Evolutionary conservation across 2,113 vertebrate species (phyloP).

Genomic region (Dolichallabes microphthalmus): DNA sequence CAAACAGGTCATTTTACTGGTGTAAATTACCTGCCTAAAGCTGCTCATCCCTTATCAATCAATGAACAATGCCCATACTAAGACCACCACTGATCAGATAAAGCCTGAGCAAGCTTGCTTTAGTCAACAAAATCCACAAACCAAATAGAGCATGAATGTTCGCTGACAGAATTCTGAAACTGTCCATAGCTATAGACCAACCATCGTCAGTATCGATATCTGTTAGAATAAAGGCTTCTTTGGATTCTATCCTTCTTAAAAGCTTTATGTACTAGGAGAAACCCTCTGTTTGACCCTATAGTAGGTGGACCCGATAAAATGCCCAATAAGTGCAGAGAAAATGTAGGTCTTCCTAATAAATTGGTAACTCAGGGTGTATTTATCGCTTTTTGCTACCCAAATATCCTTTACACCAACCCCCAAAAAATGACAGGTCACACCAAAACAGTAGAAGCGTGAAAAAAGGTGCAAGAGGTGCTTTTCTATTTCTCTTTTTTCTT

Average conservation of each 20-base stretch:
- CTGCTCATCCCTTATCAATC: background rate
- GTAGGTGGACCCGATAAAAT: slow-evolving; percentile 9
- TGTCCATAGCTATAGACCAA: background rate
- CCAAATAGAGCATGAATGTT: background rate
- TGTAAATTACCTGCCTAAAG: background rate
- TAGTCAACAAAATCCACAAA: background rate
- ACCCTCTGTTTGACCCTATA: background rate
- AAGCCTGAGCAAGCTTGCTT: background rate
- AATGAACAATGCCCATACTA: background rate
- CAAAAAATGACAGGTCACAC: slow-evolving; percentile 24
- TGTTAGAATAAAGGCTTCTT: background rate
- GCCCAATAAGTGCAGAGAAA: slow-evolving; percentile 3
- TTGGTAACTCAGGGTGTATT: background rate
- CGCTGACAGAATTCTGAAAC: background rate
- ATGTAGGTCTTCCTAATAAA: background rate
- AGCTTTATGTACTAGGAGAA: background rate
- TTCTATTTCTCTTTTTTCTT: slow-evolving; percentile 10
- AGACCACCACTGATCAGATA: background rate
- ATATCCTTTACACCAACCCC: slow-evolving; percentile 22
- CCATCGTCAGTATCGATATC: background rate
- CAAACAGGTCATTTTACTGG: background rate
- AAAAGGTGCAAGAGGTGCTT: slow-evolving; percentile 48
- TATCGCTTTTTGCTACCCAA: slow-evolving; percentile 27
- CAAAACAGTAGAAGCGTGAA: slow-evolving; percentile 25
- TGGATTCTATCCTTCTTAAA: background rate